Percentiles rank a stretch among this genome's conserved stretches.
phyloP scores from a whole-genome alignment of 2,797 vertebrate species.

The Danio choprae region DNA sequence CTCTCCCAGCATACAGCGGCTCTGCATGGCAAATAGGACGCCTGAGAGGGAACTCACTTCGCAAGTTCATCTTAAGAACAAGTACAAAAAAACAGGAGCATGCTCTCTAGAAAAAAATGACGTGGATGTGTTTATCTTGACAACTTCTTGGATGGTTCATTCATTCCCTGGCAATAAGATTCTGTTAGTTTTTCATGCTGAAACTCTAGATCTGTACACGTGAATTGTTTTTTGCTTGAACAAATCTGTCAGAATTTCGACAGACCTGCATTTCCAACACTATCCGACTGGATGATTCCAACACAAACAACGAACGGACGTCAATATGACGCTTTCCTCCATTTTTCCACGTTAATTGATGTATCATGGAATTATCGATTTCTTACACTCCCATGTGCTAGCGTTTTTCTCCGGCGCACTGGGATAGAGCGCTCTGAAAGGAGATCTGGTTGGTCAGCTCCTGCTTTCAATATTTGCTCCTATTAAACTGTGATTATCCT shows the following conservation, averaged over 20 bases:
- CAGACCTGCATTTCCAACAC: neutral
- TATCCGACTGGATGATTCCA: slow-evolving; percentile 52
- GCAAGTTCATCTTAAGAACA: slow-evolving; percentile 80
- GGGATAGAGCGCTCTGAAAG: slow-evolving; percentile 62
- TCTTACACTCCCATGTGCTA: slow-evolving; percentile 74
- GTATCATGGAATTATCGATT: slow-evolving; percentile 70
- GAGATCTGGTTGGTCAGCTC: slow-evolving; percentile 69
- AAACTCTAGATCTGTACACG: slow-evolving; percentile 11
- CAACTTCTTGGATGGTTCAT: slow-evolving; percentile 2
- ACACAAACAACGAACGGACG: slow-evolving; percentile 63
- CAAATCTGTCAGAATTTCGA: slow-evolving; percentile 22
- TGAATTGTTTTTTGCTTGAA: slow-evolving; percentile 36
- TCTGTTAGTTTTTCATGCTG: slow-evolving; percentile 30
- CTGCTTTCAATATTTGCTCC: slow-evolving; percentile 83
- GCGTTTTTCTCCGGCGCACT: slow-evolving; percentile 69
- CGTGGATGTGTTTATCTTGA: slow-evolving; percentile 2
- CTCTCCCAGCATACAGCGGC: slow-evolving; percentile 80
- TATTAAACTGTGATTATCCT: slow-evolving; percentile 84
- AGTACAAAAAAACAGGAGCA: slow-evolving; percentile 18
- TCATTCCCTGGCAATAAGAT: slow-evolving; percentile 8
- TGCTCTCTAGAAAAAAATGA: slow-evolving; percentile 7
- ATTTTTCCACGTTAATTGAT: slow-evolving; percentile 71
- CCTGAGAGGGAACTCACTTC: slow-evolving; percentile 78
- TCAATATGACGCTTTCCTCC: slow-evolving; percentile 56
- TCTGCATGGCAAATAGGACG: slow-evolving; percentile 87